Base-by-base conservation (phyloP, 2,888 invertebrate genomes). In the Julus scanicus region DNA sequence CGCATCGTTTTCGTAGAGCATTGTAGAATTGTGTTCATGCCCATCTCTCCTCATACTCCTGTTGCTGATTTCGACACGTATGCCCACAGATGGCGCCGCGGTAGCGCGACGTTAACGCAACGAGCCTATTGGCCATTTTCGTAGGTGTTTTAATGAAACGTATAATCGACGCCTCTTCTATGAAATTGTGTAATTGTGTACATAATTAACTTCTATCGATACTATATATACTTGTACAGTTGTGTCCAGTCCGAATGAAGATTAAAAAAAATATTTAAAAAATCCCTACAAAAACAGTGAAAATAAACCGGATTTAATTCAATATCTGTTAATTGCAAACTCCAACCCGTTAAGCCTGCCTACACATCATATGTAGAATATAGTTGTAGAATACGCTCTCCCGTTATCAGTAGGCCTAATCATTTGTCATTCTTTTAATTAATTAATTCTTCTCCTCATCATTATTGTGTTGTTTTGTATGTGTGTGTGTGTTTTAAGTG, bases 181-280 rank as follows among this genome's bases (percentile, higher is more conserved):
- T 71, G 71, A 71, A 20, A 71, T 29, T 48, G 13, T 71, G 71
- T 71, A 71, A 71, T 71, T 71, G 71, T 71, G 71, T 71, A 71
- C 71, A 71, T 71, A 71, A 71, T 5, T 20, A 20, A 71, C 20
- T 29, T 71, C 2, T 63, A 4, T 71, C 29, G 11, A 5, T 71
- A 71, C 5, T 71, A 63, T 71, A 71, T 71, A 71, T 71, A 71
- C 71, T 71, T 71, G 71, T 71, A 71, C 71, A 71, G 71, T 71
- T 29, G 71, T 71, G 71, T 71, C 11, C 71, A 17, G 6, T n/a
- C n/a, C 20, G 20, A 20, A 20, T 4, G 71, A 20, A 20, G 8
- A 71, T n/a, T 20, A 5, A 71, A 71, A 71, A 71, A 20, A 9
- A 11, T 1, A 71, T 5, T 20, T 17, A 63, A 63, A 63, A 71